Percentiles rank a stretch among this genome's conserved stretches.
phyloP scores from a whole-genome alignment of 2,113 vertebrate genomes.

The Labeo catla region DNA sequence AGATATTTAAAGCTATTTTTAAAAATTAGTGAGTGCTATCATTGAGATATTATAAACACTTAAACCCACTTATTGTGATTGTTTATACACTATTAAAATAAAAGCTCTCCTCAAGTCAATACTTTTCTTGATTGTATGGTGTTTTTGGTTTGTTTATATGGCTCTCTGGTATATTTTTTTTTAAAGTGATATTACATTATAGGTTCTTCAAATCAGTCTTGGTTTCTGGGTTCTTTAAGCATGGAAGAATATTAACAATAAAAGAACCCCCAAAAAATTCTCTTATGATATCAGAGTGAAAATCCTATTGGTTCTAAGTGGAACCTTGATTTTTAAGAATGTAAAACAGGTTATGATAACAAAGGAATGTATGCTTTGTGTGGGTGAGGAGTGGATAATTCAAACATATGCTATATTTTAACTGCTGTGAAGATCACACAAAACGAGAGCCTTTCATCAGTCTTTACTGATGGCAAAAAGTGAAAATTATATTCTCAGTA shows the following conservation, averaged over 20 bases:
- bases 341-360: not conserved
- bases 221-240: not conserved
- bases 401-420: not conserved
- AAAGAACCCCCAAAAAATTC: not conserved
- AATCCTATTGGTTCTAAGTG: not conserved
- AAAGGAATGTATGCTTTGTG: not conserved
- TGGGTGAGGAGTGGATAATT: not conserved
- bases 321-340: not conserved
- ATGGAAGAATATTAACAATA: not conserved
- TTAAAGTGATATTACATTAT: not conserved
- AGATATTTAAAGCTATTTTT: not conserved
- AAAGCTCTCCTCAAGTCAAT: not conserved
- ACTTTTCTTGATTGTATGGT: not conserved
- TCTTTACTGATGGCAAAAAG: slow-evolving; percentile 22
- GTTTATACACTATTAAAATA: not conserved
- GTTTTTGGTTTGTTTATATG: not conserved
- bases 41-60: not conserved
- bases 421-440: not conserved
- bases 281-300: not conserved
- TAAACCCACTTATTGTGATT: not conserved
- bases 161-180: not conserved
- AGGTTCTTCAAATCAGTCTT: not conserved
- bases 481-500: slow-evolving; percentile 58
- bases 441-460: not conserved
- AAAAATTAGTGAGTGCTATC: not conserved